Evolutionary conservation across 2,797 vertebrate species (phyloP), one percentile per base, ranked within the genome.

Genomic region (Rhyacichthys aspro): DNA sequence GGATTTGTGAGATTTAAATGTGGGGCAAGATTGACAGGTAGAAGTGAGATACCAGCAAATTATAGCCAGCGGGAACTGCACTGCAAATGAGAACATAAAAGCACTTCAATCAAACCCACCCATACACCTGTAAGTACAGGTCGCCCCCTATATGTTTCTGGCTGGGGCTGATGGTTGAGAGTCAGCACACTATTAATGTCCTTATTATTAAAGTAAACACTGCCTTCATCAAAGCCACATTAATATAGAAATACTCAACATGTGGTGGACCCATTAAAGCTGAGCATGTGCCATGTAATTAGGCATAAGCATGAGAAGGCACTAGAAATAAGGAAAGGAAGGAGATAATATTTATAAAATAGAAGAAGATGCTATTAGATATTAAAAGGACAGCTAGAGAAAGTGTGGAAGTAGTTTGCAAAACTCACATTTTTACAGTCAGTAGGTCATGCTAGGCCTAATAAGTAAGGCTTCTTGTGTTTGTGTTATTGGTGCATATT

Each of bases 1-100:
- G 77, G 85, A 82, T 76, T 71, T 74, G 60, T 36, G 55, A 59
- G 79, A 80, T 80, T 85, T 83, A 79, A 83, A 86, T 81, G 77
- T 81, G 78, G 80, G 66, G 67, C 75, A 58, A 61, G 80, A 84
- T 66, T 84, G 77, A 81, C 76, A 81, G 77, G 76, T 78, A 34
- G 55, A 62, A 55, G 60, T 49, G 70, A 77, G 67, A 82, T 63
- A 60, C 55, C n/a, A 8, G 67, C 49, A 71, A 76, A 86, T 83
- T 75, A 85, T 74, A 66, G 76, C 79, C 82, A 57, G 72, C 73
- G 68, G 83, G 79, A 79, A 73, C 14, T 0, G 12, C 28, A 9
- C 42, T 11, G 74, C 53, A 77, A 78, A 82, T 68, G 74, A 70
- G 77, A 69, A 56, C 65, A 68, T 57, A 71, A 65, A 79, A 72